phyloP scores from a whole-genome alignment of 2,888 invertebrate species.

The Clostera curtula region DNA sequence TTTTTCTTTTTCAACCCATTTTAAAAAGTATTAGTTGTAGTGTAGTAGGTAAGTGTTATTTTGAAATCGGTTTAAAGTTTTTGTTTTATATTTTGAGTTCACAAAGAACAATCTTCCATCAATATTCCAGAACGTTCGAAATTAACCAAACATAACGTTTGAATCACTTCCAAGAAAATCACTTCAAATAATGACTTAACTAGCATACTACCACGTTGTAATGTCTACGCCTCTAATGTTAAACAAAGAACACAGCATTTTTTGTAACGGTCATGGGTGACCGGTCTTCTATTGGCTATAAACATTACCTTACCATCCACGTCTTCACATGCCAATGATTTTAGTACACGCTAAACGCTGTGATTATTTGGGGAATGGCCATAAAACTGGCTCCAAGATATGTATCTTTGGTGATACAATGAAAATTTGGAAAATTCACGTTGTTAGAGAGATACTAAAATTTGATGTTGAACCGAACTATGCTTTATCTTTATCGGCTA shows the following conservation, averaged over 20 bases:
- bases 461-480: conserved; percentile 8
- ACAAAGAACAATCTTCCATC: too few relatives aligned
- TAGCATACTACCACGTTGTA: conserved; percentile 26
- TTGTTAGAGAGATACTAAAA: conserved; percentile 11
- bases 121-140: too few relatives aligned
- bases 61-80: too few relatives aligned
- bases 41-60: too few relatives aligned
- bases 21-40: too few relatives aligned
- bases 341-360: conserved; percentile 24
- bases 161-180: conserved; percentile 15
- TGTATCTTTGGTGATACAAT: conserved; percentile 17
- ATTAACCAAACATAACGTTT: too few relatives aligned
- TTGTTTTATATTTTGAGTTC: too few relatives aligned
- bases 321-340: conserved; percentile 32
- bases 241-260: conserved; percentile 25
- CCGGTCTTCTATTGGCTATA: conserved; percentile 25
- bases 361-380: conserved; percentile 20
- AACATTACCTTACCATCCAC: conserved; percentile 20
- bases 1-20: too few relatives aligned
- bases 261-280: conserved; percentile 31
- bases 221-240: conserved; percentile 22
- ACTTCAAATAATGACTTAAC: conserved; percentile 32
- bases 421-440: conserved; percentile 16
- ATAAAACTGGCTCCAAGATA: conserved; percentile 22
- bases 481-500: too few relatives aligned